These are phyloP conservation scores for Astropecten irregularis DNA, from an alignment of 53 echinoderm and acorn worm species.

Conservation along the genomic window DNA sequence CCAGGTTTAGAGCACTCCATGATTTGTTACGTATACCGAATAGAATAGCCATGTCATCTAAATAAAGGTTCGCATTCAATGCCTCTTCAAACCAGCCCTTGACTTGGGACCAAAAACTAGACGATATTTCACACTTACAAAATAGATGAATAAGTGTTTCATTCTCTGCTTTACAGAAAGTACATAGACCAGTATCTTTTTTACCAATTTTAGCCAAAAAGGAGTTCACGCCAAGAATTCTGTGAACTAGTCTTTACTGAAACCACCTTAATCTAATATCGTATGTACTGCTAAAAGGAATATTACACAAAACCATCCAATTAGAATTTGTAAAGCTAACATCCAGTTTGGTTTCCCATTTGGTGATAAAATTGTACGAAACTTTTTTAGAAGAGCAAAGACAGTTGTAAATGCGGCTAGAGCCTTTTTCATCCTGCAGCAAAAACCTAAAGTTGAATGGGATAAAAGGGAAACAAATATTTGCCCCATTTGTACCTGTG, in stretches of 20 bases:
- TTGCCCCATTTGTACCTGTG: no score
- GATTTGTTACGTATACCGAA: no score
- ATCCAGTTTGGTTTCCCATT: no score
- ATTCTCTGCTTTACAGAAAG: neutral
- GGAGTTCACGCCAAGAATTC: neutral
- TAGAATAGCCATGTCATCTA: neutral
- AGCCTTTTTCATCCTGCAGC: no score
- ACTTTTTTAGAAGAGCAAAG: no score
- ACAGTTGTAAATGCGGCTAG: no score
- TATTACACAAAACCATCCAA: neutral
- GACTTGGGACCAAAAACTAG: neutral
- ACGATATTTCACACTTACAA: neutral
- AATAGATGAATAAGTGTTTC: conserved; percentile 8
- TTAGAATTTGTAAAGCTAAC: neutral
- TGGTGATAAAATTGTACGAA: no score
- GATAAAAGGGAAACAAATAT: no score
- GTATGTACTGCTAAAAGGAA: neutral
- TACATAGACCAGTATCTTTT: neutral
- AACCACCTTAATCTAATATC: conserved; percentile 1
- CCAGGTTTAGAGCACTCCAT: neutral
- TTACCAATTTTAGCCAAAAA: neutral
- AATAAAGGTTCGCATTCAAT: neutral
- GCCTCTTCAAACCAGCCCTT: neutral
- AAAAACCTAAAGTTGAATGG: no score
- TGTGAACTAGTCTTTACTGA: conserved; percentile 3